These are phyloP conservation scores for Brotula barbata DNA, from an alignment of 2,797 vertebrate genomes.

Conservation along the genomic window DNA sequence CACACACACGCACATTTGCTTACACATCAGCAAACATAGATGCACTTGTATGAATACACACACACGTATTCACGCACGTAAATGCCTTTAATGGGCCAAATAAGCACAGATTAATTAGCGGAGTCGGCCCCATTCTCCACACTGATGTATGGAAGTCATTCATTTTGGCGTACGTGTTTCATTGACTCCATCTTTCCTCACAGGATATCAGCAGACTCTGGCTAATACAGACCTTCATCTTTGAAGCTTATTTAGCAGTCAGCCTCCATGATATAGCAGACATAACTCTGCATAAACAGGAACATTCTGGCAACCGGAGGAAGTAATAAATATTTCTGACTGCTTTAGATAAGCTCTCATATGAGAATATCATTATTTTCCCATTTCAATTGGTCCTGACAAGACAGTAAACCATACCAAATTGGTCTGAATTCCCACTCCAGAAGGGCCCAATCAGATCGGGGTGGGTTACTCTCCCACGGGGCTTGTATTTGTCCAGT, in stretches of 20 bases:
- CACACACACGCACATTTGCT: not conserved
- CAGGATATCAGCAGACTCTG: conserved; percentile 43
- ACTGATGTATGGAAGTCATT: conserved; percentile 39
- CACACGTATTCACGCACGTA: conserved; percentile 46
- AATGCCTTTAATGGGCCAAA: conserved; percentile 16
- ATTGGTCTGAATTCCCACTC: conserved; percentile 3
- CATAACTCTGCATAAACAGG: conserved; percentile 9
- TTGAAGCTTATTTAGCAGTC: conserved; percentile 43
- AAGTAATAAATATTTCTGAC: conserved; percentile 17
- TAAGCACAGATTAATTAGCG: conserved; percentile 45
- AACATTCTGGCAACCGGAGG: conserved; percentile 15
- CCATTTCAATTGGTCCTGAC: conserved; percentile 8
- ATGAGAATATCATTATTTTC: conserved; percentile 20
- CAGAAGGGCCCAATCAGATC: not conserved
- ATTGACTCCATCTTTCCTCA: conserved; percentile 48
- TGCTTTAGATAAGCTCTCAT: conserved; percentile 28
- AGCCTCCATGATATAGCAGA: conserved; percentile 26
- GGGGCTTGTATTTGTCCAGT: conserved; percentile 26
- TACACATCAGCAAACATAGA: too few relatives aligned
- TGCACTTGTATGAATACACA: conserved; percentile 18
- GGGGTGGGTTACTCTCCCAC: conserved; percentile 23
- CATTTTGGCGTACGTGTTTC: conserved; percentile 47
- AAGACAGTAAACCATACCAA: conserved; percentile 18
- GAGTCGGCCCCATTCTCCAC: conserved; percentile 33
- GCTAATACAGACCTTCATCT: conserved; percentile 19